A percentile compares a stretch with the other conserved stretches of the same genome.
phyloP scores from a whole-genome alignment of 1,140 invertebrate genomes.

The Cotesia chilonis region DNA sequence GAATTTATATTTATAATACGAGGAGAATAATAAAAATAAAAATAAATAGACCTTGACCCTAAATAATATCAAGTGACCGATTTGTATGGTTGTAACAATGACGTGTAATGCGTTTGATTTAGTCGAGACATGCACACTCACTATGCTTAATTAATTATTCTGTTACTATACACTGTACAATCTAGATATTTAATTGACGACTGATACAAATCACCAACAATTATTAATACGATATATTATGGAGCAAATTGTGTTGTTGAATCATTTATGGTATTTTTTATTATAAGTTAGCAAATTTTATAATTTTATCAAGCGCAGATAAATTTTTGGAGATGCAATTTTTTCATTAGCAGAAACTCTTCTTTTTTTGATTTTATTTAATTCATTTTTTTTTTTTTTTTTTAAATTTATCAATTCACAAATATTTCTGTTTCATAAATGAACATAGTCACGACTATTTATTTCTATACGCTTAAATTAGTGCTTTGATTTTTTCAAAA shows the following conservation, averaged over 20 bases:
- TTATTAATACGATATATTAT: neutral
- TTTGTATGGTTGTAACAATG: neutral
- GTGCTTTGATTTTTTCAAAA: too few relatives aligned
- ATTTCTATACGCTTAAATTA: too few relatives aligned
- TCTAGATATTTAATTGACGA: slow-evolving; percentile 3
- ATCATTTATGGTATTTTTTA: neutral
- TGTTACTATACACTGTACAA: slow-evolving; percentile 2
- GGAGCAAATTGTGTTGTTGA: too few relatives aligned
- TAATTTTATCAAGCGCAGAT: too few relatives aligned
- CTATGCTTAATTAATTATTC: slow-evolving; percentile 16
- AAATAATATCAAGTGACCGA: slow-evolving; percentile 29
- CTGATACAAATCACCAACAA: neutral
- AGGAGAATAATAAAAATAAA: neutral
- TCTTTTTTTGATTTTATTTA: too few relatives aligned
- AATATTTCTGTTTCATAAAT: too few relatives aligned
- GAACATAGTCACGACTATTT: too few relatives aligned
- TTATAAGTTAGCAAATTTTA: neutral
- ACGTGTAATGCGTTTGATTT: slow-evolving; percentile 35
- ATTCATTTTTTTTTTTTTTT: too few relatives aligned
- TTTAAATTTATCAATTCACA: too few relatives aligned
- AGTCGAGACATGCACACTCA: slow-evolving; percentile 18
- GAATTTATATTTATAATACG: neutral
- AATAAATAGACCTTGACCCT: slow-evolving; percentile 28
- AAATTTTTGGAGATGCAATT: too few relatives aligned
- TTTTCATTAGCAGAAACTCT: too few relatives aligned